Percentiles rank a stretch among this genome's conserved stretches.
phyloP scores from a whole-genome alignment of 2,113 vertebrate species.

The Carlito syrichta region DNA sequence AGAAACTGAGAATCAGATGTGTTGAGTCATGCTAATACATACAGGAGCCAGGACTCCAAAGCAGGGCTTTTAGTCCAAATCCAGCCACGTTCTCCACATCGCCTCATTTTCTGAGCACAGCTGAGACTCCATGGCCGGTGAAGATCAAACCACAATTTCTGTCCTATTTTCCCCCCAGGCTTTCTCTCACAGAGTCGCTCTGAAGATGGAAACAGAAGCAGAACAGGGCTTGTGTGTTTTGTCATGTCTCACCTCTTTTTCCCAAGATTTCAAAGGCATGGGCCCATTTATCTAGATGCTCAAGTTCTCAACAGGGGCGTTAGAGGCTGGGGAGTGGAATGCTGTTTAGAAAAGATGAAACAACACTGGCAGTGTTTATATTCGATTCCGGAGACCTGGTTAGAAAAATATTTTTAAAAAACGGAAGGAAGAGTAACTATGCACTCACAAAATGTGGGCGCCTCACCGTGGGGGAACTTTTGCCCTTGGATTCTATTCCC shows the following conservation, averaged over 20 bases:
- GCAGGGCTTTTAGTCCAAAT: neutral
- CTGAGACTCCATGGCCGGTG: neutral
- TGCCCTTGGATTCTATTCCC: conserved; percentile 17
- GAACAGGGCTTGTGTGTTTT: conserved; percentile 39
- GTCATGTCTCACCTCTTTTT: conserved; percentile 5
- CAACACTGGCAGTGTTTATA: conserved; percentile 31
- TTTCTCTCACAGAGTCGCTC: neutral
- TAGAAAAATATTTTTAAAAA: conserved; percentile 61
- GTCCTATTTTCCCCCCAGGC: neutral
- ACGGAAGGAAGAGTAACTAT: conserved; percentile 50
- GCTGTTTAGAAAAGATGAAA: conserved; percentile 37
- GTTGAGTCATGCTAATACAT: neutral
- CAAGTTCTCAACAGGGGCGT: neutral
- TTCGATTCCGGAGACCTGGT: conserved; percentile 54
- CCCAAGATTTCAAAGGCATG: conserved; percentile 46
- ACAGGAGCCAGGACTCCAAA: neutral
- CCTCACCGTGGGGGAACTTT: neutral
- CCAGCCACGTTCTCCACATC: neutral
- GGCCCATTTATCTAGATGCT: conserved; percentile 23
- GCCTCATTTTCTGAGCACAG: neutral
- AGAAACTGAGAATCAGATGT: neutral
- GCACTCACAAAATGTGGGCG: conserved; percentile 23
- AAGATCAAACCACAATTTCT: neutral
- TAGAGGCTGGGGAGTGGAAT: conserved; percentile 2
- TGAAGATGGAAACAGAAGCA: conserved; percentile 1